phyloP scores from a whole-genome alignment of 2,113 vertebrate genomes.

The Lathamus discolor region DNA sequence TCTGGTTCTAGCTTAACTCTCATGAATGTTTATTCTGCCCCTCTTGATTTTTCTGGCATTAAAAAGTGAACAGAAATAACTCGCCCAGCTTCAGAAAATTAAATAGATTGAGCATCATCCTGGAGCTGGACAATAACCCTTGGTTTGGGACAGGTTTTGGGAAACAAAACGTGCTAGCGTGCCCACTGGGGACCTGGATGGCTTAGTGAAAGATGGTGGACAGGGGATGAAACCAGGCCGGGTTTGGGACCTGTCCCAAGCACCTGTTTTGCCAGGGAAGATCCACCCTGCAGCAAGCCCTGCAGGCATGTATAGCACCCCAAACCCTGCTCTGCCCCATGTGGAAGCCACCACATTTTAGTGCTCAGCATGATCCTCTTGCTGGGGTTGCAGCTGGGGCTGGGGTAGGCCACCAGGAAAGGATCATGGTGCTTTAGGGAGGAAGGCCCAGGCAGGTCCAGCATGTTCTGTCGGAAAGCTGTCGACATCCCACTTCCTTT shows the following conservation, averaged over 20 bases:
- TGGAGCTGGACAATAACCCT: background rate
- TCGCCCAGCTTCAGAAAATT: background rate
- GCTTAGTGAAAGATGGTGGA: rapidly evolving
- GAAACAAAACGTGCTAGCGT: background rate
- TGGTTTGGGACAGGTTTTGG: background rate
- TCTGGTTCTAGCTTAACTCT: background rate
- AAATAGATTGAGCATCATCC: background rate
- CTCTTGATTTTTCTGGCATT: background rate
- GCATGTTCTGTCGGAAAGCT: background rate
- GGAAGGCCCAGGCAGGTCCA: background rate
- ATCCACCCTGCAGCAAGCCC: background rate
- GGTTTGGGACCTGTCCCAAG: background rate
- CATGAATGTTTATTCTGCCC: background rate
- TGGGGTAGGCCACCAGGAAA: background rate
- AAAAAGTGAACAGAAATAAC: background rate
- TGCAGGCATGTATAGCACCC: background rate
- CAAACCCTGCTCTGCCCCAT: rapidly evolving
- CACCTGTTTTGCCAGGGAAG: background rate
- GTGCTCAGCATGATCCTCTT: background rate
- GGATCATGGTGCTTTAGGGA: background rate
- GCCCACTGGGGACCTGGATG: background rate
- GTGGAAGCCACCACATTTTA: rapidly evolving
- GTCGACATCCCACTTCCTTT: background rate
- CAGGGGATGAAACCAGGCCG: background rate
- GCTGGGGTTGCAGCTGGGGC: rapidly evolving